These are phyloP conservation scores for Acheta domesticus DNA, from an alignment of 2,888 invertebrate species.

Conservation along the genomic window DNA sequence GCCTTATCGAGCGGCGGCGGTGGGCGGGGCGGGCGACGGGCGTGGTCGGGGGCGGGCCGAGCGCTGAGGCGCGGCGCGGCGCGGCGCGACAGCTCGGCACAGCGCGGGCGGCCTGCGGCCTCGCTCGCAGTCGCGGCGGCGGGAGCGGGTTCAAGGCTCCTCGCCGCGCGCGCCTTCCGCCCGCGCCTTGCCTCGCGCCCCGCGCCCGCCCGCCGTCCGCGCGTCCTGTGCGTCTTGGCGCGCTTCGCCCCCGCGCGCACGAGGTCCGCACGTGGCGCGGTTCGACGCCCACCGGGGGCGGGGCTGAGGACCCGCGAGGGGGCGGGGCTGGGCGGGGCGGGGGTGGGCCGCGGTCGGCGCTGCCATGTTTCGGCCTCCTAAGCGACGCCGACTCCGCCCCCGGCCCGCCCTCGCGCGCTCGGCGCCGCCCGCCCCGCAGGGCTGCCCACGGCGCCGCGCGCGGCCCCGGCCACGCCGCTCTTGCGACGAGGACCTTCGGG, in stretches of 20 bases:
- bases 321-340: background rate
- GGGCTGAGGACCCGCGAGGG: background rate
- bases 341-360: background rate
- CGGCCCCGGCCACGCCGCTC: too few species aligned
- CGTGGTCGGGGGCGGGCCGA: conserved; percentile 27
- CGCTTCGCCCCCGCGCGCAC: background rate
- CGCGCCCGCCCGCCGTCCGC: too few species aligned
- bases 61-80: background rate
- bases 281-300: conserved; percentile 18
- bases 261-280: background rate
- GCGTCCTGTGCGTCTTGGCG: too few species aligned
- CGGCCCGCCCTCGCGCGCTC: background rate
- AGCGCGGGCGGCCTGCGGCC: too few species aligned
- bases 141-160: too few species aligned
- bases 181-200: too few species aligned
- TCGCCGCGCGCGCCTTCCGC: too few species aligned
- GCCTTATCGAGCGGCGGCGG: background rate
- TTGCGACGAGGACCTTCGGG: too few species aligned
- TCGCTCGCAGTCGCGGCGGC: background rate
- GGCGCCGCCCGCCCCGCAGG: background rate
- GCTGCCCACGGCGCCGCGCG: background rate
- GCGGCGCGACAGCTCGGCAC: background rate
- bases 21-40: conserved; percentile 19
- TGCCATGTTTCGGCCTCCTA: background rate
- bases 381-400: background rate